Base-by-base conservation (phyloP, 2,888 invertebrate genomes). In the Aleiodes leptofemur region DNA sequence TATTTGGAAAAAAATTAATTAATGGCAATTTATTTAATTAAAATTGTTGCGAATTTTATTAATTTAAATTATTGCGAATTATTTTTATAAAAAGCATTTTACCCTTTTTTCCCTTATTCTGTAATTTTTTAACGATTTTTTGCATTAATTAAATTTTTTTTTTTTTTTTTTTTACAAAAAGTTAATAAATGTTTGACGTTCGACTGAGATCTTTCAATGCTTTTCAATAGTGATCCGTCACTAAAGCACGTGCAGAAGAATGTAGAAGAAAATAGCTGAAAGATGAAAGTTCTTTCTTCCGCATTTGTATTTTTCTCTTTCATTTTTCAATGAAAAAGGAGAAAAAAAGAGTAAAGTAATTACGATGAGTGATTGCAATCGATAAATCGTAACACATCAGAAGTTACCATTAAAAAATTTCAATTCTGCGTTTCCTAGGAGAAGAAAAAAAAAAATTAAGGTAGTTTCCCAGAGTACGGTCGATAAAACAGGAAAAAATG, bases 201-300 rank as follows among this genome's bases (percentile, higher is more conserved):
- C 38, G 2, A 43, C 61, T 38, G 61, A 61, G 34, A 34, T 43
- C 38, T 34, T 38, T 38, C 61, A 38, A 38, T 38, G 38, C 2
- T 38, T 38, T 38, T 8, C 43, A 16, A 61, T 14, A 16, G 61
- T 43, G 61, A 61, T 61, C 61, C 38, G 16, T 61, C 61, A 61
- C 61, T 61, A 43, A 29, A 34, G 43, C 61, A 61, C 61, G 61
- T 61, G 61, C 61, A 61, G 14, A n/a, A 43, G 38, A 61, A 43
- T 43, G 43, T 38, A 43, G n/a, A 43, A 61, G 61, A 61, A 61
- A 14, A 38, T 14, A 43, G 14, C 61, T 34, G 16, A 38, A 43
- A 61, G 61, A 61, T 14, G 43, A 43, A 43, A 38, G 38, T 16
- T 14, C 14, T 38, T 16, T 38, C 38, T 8, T 61, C 16, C 14